Conservation (phyloP, 2,888 invertebrate genomes). For the Lithosia quadra region DNA sequence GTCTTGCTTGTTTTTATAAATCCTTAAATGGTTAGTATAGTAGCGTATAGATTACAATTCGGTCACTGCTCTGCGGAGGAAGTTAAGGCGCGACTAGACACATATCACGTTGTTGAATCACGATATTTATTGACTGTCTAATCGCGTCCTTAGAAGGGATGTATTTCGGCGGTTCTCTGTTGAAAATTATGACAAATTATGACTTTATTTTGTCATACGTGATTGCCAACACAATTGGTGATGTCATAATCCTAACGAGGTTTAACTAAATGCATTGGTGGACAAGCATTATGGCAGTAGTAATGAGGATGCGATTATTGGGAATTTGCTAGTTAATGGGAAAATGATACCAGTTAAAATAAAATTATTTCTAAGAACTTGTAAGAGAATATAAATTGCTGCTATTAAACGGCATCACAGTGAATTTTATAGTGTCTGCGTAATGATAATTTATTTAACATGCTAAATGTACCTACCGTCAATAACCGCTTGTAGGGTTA, state of each 20-base stretch:
- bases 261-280: neutral
- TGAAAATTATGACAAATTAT: neutral
- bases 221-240: too few relatives aligned
- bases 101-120: too few relatives aligned
- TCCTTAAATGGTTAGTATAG: neutral
- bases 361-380: neutral
- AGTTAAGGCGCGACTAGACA: too few relatives aligned
- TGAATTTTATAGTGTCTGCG: neutral
- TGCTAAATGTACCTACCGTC: neutral
- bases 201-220: neutral
- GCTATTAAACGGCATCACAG: neutral
- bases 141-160: too few relatives aligned
- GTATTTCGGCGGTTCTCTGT: neutral
- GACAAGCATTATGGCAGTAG: neutral
- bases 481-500: neutral
- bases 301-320: neutral
- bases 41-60: too few relatives aligned
- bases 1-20: neutral
- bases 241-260: neutral
- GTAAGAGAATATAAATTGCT: neutral
- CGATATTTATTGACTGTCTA: too few relatives aligned
- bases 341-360: neutral
- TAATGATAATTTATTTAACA: neutral
- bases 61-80: neutral
- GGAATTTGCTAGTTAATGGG: neutral